phyloP scores from a whole-genome alignment of 2,113 vertebrate genomes.

The Carollia perspicillata region DNA sequence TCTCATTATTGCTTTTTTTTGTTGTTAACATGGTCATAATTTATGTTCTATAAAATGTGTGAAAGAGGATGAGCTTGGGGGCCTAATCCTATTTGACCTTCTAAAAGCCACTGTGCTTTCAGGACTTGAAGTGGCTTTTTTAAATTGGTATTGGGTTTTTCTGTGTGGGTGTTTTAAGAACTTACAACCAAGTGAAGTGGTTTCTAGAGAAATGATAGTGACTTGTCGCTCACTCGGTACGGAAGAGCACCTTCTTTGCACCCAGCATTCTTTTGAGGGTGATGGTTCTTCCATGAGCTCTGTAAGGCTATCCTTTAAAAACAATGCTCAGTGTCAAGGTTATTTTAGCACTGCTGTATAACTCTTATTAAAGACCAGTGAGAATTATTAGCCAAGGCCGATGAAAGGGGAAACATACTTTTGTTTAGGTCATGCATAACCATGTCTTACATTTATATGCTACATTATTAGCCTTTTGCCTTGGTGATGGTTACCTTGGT shows the following conservation, averaged over 20 bases:
- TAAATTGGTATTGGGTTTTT: background rate
- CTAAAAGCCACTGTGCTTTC: background rate
- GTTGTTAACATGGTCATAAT: background rate
- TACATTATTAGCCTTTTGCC: background rate
- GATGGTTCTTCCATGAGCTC: background rate
- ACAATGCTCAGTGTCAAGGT: background rate
- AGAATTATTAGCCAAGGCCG: background rate
- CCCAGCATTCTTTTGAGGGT: background rate
- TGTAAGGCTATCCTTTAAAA: background rate
- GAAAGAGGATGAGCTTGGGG: background rate
- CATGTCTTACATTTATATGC: background rate
- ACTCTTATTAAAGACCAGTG: background rate
- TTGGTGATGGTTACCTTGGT: background rate
- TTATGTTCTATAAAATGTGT: background rate
- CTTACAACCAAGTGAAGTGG: background rate
- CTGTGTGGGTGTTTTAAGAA: background rate
- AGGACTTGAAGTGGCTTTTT: background rate
- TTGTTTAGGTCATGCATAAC: background rate
- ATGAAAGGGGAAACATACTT: background rate
- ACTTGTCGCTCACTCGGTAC: background rate
- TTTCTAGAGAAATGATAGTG: background rate
- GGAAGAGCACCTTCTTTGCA: background rate
- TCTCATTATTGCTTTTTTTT: background rate
- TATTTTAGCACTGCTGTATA: background rate
- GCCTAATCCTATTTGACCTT: background rate